Conservation (phyloP, 1,140 invertebrate genomes). For the Euwallacea similis region DNA sequence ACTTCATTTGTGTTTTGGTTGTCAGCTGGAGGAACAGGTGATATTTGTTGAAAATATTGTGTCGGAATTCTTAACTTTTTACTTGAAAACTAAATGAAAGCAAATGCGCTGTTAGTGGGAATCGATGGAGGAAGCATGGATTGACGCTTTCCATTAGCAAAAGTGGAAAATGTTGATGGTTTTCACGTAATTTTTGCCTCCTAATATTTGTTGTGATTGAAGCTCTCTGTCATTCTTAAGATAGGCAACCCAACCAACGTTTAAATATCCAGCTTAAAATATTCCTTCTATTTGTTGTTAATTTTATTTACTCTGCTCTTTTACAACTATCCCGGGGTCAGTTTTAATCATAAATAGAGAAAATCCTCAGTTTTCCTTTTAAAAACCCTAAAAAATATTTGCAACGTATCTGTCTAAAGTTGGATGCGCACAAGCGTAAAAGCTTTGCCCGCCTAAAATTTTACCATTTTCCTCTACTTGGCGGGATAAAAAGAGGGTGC, state of each 20-base stretch:
- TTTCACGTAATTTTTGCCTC: conserved; percentile 10
- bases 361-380: not conserved
- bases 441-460: conserved; percentile 38
- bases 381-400: conserved; percentile 9
- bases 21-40: conserved; percentile 40
- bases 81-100: conserved; percentile 33
- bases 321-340: not conserved
- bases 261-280: conserved; percentile 15
- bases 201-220: conserved; percentile 29
- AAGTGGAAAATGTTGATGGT: conserved; percentile 8
- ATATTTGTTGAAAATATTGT: conserved; percentile 23
- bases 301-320: not conserved
- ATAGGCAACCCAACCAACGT: conserved; percentile 32
- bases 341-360: not conserved
- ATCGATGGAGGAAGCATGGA: conserved; percentile 13
- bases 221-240: not conserved
- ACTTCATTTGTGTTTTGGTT: conserved; percentile 35
- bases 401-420: conserved; percentile 30
- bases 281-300: conserved; percentile 19
- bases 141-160: conserved; percentile 4
- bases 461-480: conserved; percentile 36
- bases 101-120: not conserved
- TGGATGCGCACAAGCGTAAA: conserved; percentile 26
- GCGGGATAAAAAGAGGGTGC: conserved; percentile 39
- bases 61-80: conserved; percentile 15